Percentiles rank a stretch among this genome's conserved stretches.
These are phyloP conservation scores for Collichthys lucidus DNA, from an alignment of 2,113 vertebrate species.

Conservation along the genomic window DNA sequence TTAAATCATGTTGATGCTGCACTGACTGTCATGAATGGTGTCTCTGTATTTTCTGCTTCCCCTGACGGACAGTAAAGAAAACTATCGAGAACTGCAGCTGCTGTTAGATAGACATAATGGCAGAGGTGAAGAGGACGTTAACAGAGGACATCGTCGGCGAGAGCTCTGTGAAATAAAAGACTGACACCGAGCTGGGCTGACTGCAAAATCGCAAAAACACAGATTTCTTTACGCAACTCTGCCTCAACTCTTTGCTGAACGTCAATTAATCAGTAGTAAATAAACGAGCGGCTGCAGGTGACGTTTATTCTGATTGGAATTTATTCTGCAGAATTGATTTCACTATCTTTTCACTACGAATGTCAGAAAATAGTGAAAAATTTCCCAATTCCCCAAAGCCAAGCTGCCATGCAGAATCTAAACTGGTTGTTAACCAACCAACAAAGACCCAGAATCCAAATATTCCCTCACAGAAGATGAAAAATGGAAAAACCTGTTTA, in stretches of 20 bases:
- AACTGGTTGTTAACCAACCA: not conserved
- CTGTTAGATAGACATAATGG: too few relatives aligned
- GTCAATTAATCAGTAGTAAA: not conserved
- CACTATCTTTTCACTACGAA: not conserved
- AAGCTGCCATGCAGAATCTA: not conserved
- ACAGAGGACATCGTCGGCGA: too few relatives aligned
- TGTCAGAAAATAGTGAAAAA: not conserved
- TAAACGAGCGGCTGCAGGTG: not conserved
- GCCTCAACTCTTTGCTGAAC: not conserved
- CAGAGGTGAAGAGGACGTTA: too few relatives aligned
- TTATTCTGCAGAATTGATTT: not conserved
- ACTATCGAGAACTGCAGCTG: too few relatives aligned
- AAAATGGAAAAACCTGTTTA: not conserved
- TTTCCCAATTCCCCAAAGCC: not conserved
- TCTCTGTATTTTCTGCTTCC: too few relatives aligned
- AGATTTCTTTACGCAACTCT: too few relatives aligned
- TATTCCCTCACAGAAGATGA: not conserved
- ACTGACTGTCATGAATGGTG: too few relatives aligned
- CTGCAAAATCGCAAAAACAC: too few relatives aligned
- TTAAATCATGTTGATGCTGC: too few relatives aligned
- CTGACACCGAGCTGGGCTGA: too few relatives aligned
- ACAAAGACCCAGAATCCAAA: not conserved
- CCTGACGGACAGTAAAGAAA: too few relatives aligned
- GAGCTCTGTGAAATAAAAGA: too few relatives aligned
- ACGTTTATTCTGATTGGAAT: not conserved